These are phyloP conservation scores for Lacerta viridis DNA, from an alignment of 2,797 vertebrate genomes.

Conservation along the genomic window DNA sequence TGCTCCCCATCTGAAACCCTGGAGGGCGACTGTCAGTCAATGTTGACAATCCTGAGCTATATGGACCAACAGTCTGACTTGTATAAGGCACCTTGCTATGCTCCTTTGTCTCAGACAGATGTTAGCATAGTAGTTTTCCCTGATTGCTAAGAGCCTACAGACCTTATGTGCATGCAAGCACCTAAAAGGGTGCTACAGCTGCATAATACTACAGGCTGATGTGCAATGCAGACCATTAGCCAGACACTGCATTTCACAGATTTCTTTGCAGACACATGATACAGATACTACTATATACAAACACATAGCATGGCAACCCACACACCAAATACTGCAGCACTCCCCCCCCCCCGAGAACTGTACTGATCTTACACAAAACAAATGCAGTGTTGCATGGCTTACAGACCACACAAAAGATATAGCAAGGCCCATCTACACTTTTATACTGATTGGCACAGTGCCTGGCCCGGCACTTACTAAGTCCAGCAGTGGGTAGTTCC, in stretches of 20 bases:
- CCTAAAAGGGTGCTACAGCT: conserved; percentile 27
- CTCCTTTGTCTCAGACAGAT: not conserved
- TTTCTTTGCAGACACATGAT: not conserved
- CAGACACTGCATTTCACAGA: not conserved
- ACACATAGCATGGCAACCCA: not conserved
- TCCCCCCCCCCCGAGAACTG: not conserved
- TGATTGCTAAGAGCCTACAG: not conserved
- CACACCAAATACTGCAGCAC: not conserved
- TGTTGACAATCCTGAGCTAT: too few species aligned
- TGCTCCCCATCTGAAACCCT: too few species aligned
- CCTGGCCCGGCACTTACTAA: not conserved
- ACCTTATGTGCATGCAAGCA: not conserved
- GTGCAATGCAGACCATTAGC: not conserved
- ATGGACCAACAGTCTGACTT: too few species aligned
- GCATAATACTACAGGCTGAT: not conserved
- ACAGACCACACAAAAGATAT: not conserved
- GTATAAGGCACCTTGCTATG: too few species aligned
- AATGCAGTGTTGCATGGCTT: not conserved
- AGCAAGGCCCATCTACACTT: not conserved
- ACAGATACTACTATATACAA: not conserved
- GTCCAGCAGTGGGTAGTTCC: not conserved
- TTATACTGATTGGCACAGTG: not conserved
- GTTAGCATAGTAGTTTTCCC: not conserved
- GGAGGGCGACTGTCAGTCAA: too few species aligned
- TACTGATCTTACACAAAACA: not conserved